phyloP scores from a whole-genome alignment of 2,888 invertebrate species.

The Caenorhabditis macrosperma region DNA sequence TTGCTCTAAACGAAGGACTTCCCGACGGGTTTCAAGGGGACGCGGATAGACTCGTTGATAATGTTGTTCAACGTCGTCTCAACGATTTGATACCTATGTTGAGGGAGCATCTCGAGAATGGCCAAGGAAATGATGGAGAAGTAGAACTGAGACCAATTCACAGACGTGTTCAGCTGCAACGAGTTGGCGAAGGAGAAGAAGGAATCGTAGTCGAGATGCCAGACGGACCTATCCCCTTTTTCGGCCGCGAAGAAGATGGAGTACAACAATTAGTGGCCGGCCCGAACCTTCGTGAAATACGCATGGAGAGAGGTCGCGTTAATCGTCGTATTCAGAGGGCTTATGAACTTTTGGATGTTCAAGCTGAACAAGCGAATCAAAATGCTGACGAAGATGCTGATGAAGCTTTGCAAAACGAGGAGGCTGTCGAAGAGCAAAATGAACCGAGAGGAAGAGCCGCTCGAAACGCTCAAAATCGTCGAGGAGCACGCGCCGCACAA shows the following conservation, averaged over 20 bases:
- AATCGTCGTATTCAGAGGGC: background rate
- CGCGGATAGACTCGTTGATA: background rate
- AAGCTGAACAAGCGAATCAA: background rate
- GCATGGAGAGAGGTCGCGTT: no score
- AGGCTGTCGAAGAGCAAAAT: no score
- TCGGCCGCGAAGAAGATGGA: no score
- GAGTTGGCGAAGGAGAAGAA: background rate
- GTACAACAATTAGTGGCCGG: background rate
- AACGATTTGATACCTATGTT: background rate
- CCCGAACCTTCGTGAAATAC: background rate
- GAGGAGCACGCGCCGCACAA: background rate
- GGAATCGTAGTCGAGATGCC: background rate
- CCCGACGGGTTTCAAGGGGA: background rate
- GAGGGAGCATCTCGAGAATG: background rate
- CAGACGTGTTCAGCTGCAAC: background rate
- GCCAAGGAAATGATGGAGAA: background rate
- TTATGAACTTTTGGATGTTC: background rate
- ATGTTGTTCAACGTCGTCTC: background rate
- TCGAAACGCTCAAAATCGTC: background rate
- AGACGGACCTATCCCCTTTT: no score
- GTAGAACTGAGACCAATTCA: background rate
- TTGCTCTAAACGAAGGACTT: background rate
- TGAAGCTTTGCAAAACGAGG: no score
- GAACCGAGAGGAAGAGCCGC: no score
- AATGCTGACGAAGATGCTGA: background rate